Evolutionary conservation across 2,113 vertebrate species (phyloP).

Genomic region (Mustela nigripes): DNA sequence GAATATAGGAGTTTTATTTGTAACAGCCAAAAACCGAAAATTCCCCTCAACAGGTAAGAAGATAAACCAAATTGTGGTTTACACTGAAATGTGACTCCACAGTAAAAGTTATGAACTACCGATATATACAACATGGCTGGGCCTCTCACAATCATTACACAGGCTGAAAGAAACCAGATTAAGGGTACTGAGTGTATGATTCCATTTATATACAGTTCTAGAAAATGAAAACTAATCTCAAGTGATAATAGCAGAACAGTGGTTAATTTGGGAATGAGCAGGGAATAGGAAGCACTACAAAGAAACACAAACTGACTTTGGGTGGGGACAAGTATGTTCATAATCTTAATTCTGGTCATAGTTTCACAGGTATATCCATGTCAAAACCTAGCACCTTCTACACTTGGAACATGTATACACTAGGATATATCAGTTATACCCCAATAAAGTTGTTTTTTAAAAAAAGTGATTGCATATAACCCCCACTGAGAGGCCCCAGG

Average conservation of each 20-base stretch:
- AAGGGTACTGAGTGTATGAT: not conserved
- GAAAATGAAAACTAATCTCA: not conserved
- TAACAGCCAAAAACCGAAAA: not conserved
- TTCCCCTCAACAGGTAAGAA: not conserved
- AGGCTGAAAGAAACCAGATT: not conserved
- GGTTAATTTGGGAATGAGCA: not conserved
- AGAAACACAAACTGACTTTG: not conserved
- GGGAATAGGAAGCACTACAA: not conserved
- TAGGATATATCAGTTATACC: not conserved
- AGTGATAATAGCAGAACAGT: not conserved
- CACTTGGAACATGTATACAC: not conserved
- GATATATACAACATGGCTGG: not conserved
- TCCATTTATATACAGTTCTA: conserved; percentile 11
- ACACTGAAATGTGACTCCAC: not conserved
- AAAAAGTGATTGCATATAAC: not conserved
- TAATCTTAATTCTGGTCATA: not conserved
- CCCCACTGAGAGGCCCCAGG: not conserved
- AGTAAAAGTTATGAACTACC: not conserved
- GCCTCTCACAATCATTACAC: not conserved
- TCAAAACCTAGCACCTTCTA: not conserved
- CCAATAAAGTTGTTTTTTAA: not conserved
- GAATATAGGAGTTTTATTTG: not conserved
- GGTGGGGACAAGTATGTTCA: not conserved
- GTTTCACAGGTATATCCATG: not conserved
- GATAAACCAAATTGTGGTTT: not conserved